Conservation (phyloP, 2,797 vertebrate species). For the Danio aesculapii region DNA sequence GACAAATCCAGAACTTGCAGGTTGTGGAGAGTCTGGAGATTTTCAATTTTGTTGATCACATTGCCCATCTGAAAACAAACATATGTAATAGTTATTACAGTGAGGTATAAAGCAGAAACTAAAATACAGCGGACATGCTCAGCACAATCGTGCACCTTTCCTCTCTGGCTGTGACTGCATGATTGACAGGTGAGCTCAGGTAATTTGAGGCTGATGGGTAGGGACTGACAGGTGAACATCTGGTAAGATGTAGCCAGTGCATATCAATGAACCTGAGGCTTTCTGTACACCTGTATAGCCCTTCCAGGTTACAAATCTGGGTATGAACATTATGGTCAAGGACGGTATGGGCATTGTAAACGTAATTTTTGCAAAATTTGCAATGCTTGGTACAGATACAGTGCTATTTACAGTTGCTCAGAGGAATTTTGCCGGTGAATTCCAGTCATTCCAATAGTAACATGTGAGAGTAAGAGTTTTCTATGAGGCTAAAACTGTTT, state of each 20-base stretch:
- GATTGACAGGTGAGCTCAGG: conserved; percentile 67
- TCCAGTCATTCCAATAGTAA: too few relatives aligned
- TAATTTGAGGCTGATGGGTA: conserved; percentile 67
- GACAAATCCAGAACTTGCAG: conserved; percentile 88
- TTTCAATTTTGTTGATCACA: conserved; percentile 80
- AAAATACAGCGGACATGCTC: conserved; percentile 54
- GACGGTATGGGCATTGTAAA: neutral
- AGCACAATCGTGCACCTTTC: neutral
- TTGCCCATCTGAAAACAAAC: conserved; percentile 83
- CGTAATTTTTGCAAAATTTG: too few relatives aligned
- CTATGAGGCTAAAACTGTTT: too few relatives aligned
- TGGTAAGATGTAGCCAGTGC: conserved; percentile 68
- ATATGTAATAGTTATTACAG: neutral
- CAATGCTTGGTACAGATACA: too few relatives aligned
- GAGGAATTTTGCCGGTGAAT: too few relatives aligned
- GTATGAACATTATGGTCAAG: neutral
- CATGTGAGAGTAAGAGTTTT: too few relatives aligned
- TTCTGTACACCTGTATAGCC: conserved; percentile 56
- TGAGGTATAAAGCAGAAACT: conserved; percentile 11
- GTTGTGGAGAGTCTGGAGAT: conserved; percentile 78
- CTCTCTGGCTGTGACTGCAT: conserved; percentile 34
- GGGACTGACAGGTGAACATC: conserved; percentile 75
- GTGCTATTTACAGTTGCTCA: too few relatives aligned
- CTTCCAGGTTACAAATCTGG: conserved; percentile 37
- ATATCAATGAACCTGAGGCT: conserved; percentile 61